Conservation (phyloP, 2,797 vertebrate species). For the Muraenolepis orangiensis region DNA sequence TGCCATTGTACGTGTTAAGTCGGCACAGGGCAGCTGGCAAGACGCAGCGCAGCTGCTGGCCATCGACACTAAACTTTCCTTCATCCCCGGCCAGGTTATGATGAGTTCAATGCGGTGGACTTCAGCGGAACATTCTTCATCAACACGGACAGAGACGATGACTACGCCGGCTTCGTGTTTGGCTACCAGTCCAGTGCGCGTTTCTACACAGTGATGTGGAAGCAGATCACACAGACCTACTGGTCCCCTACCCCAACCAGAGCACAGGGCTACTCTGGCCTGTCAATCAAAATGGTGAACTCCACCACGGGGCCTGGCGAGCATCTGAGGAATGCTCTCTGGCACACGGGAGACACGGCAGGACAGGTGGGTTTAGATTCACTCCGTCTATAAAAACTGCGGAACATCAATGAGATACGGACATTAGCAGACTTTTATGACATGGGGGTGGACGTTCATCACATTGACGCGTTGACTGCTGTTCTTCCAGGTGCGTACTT, state of each 20-base stretch:
- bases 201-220: conserved; percentile 99
- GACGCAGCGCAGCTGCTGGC: background rate
- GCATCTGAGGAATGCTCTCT: conserved; percentile 95
- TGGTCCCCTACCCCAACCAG: conserved; percentile 91
- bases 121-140: conserved; percentile 99
- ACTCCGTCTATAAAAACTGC: background rate
- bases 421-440: background rate
- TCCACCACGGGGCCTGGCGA: conserved; percentile 97
- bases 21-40: background rate
- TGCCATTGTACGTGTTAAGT: background rate
- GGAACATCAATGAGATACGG: background rate
- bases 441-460: conserved; percentile 12
- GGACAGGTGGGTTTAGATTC: conserved; percentile 80
- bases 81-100: conserved; percentile 77
- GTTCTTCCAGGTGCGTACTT: conserved; percentile 83
- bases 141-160: conserved; percentile 96
- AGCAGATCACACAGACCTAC: conserved; percentile 97
- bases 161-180: conserved; percentile 98
- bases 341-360: conserved; percentile 96
- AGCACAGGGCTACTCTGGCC: conserved; percentile 96
- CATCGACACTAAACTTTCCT: conserved; percentile 28
- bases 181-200: conserved; percentile 98
- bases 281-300: conserved; percentile 98
- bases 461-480: conserved; percentile 4
- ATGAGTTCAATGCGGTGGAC: conserved; percentile 97